Evolutionary conservation across 2,113 vertebrate genomes (phyloP).

Genomic region (Chamaetylas fuelleborni): DNA sequence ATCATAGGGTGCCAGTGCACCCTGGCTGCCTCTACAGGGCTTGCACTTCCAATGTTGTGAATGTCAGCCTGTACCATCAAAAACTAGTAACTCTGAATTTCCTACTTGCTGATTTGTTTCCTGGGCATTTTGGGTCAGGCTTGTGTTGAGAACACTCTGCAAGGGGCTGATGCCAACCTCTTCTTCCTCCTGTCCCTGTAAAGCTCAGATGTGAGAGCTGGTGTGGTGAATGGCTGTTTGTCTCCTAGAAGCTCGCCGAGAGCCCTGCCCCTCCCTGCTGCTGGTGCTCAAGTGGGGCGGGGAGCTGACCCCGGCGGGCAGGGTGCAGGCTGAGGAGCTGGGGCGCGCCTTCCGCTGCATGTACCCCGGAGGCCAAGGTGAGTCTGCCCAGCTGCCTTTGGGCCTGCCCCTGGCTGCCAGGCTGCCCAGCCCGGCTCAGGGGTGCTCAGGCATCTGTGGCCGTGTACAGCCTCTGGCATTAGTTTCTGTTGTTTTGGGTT

Average conservation of each 20-base stretch:
- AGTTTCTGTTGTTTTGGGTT: background rate
- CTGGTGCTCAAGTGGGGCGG: constrained; percentile 98
- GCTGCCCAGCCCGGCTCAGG: background rate
- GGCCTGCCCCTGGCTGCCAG: background rate
- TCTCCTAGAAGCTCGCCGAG: constrained; percentile 79
- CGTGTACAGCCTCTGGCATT: background rate
- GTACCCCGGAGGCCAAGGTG: constrained; percentile 98
- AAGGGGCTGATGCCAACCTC: background rate
- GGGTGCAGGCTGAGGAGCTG: constrained; percentile 95
- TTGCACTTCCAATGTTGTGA: background rate
- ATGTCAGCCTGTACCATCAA: background rate
- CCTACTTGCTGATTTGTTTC: background rate
- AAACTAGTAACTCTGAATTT: background rate
- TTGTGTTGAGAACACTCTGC: background rate
- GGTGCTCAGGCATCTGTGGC: background rate
- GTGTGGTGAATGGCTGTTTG: background rate
- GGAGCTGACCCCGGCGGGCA: constrained; percentile 91
- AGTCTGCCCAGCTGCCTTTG: background rate
- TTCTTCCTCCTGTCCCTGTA: background rate
- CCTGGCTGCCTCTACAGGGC: background rate
- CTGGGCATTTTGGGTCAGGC: background rate
- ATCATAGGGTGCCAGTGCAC: too few species aligned
- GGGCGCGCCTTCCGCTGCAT: constrained; percentile 96
- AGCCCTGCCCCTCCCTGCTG: constrained; percentile 83
- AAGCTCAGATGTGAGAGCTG: background rate